Conservation (phyloP, 2,888 invertebrate genomes). For the Drosophila acutilabella region DNA sequence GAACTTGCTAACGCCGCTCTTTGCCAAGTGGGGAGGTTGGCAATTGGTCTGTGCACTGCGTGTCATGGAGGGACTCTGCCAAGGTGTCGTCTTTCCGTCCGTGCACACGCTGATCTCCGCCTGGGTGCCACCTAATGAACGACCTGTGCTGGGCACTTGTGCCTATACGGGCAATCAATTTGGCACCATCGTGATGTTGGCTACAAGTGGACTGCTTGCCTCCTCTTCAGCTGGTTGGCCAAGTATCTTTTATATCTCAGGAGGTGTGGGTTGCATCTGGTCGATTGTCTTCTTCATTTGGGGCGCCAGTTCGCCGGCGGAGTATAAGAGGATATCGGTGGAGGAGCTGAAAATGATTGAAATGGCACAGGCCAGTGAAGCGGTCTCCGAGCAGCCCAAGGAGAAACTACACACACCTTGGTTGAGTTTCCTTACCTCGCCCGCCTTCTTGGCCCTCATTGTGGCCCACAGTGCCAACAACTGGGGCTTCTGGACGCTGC, state of each 20-base stretch:
- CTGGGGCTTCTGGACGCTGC: conserved; percentile 93
- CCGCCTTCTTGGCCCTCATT: conserved; percentile 91
- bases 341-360: conserved; percentile 90
- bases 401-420: conserved; percentile 88
- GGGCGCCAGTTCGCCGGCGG: conserved; percentile 89
- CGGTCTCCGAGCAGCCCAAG: conserved; percentile 55
- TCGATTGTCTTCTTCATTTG: conserved; percentile 87
- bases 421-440: conserved; percentile 90
- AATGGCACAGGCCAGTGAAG: conserved; percentile 84
- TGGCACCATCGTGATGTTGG: conserved; percentile 91
- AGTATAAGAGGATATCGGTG: conserved; percentile 87
- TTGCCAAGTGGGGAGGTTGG: conserved; percentile 88
- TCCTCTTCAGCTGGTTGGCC: conserved; percentile 91
- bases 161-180: conserved; percentile 91
- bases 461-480: conserved; percentile 90
- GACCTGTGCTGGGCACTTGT: conserved; percentile 88
- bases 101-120: conserved; percentile 89
- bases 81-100: conserved; percentile 89
- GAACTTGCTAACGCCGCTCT: conserved; percentile 89
- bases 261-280: conserved; percentile 88
- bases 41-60: conserved; percentile 87
- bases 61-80: conserved; percentile 89
- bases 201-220: conserved; percentile 90
- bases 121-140: conserved; percentile 89
- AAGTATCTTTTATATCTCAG: conserved; percentile 91